Base-by-base conservation (phyloP, 2,888 invertebrate species). In the Crioceris asparagi region DNA sequence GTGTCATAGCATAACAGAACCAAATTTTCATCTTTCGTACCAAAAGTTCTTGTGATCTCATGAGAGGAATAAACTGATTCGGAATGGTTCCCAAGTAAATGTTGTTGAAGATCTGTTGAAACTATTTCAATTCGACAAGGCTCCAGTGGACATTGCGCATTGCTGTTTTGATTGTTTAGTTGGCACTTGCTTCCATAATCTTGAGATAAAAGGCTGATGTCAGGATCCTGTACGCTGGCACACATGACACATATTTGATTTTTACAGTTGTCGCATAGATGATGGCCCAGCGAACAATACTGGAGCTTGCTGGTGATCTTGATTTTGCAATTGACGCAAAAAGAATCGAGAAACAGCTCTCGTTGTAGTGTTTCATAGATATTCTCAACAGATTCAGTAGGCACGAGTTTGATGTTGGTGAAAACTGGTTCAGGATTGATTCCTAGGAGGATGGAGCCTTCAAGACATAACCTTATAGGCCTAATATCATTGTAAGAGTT, bases 81-180 rank as follows among this genome's bases (percentile, higher is more conserved):
- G 11, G 32, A n/a, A 32, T 59, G 59, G 15, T 38, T 36, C 2
- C 44, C 33, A 34, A 38, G 41, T 14, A 57, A 39, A 39, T 59
- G 59, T 10, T 29, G 16, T 32, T 46, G 49, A 7, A 57, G 25
- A 3, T 42, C 39, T 8, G 41, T 15, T 14, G 51, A 38, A 3
- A 46, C 37, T 7, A 45, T 43, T 18, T 40, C 42, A 10, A 41
- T 41, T 12, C 36, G 38, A 29, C 56, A 55, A n/a, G 45, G 35
- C 10, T 45, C 43, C 7, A 55, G 26, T 8, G 53, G 55, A 35
- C 58, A 58, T 17, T 44, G 38, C 5, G 50, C 46, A 32, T 50
- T 44, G 25, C 52, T 55, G 38, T 46, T 58, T 38, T 45, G 44
- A 32, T 57, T 58, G 34, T 56, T 50, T 11, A 45, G 42, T 45